Conservation (phyloP, 2,888 invertebrate species). For the Melinaea menophilus region DNA sequence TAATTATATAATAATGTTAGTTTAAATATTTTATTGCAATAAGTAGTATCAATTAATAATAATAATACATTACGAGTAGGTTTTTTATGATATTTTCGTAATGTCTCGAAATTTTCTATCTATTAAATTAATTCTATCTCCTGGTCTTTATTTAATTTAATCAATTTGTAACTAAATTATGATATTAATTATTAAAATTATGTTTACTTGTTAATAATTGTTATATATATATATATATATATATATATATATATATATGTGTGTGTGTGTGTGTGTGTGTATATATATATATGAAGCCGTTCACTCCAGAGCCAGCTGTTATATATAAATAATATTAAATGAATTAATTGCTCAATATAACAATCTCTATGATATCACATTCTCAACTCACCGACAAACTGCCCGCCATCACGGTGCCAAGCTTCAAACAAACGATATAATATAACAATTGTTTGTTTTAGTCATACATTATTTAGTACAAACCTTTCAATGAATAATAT, state of each 20-base stretch:
- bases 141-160: no score
- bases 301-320: background rate
- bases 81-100: no score
- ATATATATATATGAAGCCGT: background rate
- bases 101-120: no score
- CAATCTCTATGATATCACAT: conserved; percentile 25
- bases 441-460: background rate
- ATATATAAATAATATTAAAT: conserved; percentile 2
- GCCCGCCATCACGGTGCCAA: conserved; percentile 12
- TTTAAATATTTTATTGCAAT: conserved; percentile 6
- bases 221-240: no score
- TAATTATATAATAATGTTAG: conserved; percentile 7
- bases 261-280: no score
- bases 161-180: no score
- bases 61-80: no score
- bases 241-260: no score
- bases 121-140: no score
- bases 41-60: no score
- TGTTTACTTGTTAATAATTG: no score
- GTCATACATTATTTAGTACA: conserved; percentile 9
- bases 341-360: conserved; percentile 30
- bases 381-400: conserved; percentile 6
- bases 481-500: conserved; percentile 5
- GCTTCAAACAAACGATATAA: conserved; percentile 2
- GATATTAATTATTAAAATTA: no score